Evolutionary conservation across 2,113 vertebrate species (phyloP).

Genomic region (Macrotus californicus): DNA sequence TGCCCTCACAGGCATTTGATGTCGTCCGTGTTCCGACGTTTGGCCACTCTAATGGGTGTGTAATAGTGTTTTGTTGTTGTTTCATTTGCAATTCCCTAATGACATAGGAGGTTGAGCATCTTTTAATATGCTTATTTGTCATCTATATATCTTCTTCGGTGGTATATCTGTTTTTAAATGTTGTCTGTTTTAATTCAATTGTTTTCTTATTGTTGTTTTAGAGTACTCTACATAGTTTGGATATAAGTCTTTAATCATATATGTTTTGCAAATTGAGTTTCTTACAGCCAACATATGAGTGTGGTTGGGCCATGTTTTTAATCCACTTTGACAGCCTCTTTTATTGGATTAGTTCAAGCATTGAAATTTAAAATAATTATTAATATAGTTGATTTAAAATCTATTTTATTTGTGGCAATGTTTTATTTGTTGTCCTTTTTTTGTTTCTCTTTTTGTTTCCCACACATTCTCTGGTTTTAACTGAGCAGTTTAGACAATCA

Average conservation of each 20-base stretch:
- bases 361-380: background rate
- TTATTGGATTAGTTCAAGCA: background rate
- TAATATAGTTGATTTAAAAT: background rate
- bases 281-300: background rate
- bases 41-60: background rate
- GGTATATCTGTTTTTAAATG: background rate
- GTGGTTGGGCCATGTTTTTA: background rate
- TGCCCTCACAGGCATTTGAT: background rate
- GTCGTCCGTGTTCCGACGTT: background rate
- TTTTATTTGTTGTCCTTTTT: background rate
- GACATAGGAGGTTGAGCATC: background rate
- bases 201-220: background rate
- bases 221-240: background rate
- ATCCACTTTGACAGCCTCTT: background rate
- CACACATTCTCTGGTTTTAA: background rate
- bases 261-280: background rate
- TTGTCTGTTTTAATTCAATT: background rate
- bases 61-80: background rate
- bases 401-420: background rate
- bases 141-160: background rate
- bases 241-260: background rate
- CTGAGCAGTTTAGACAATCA: background rate
- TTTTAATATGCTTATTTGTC: background rate
- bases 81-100: background rate
- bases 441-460: background rate